Conservation (phyloP, 2,113 vertebrate species). For the Myodes glareolus region DNA sequence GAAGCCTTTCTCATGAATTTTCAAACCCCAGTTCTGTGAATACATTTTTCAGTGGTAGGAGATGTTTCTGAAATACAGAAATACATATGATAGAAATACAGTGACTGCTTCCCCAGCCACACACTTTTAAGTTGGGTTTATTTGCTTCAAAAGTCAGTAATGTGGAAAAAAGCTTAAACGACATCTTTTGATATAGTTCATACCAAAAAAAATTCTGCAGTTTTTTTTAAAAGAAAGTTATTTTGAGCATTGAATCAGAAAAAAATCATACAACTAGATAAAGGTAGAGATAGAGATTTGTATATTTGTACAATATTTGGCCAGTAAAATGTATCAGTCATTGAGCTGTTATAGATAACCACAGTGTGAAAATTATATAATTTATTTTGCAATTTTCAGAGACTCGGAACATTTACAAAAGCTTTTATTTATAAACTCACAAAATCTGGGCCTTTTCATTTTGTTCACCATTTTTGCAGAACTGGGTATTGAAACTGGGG, state of each 20-base stretch:
- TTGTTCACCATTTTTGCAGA: not conserved
- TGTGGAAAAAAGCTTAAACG: conserved; percentile 5
- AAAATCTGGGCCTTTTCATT: not conserved
- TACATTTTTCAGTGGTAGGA: not conserved
- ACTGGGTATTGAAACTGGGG: not conserved
- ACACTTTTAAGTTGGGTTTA: conserved; percentile 49
- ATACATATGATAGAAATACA: not conserved
- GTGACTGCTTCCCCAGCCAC: not conserved
- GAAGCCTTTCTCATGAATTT: not conserved
- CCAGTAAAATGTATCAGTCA: not conserved
- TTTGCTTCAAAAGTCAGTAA: conserved; percentile 24
- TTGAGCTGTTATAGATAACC: conserved; percentile 14
- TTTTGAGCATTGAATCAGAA: not conserved
- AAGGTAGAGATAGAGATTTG: not conserved
- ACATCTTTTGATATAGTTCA: not conserved
- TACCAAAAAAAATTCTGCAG: not conserved
- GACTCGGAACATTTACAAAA: not conserved
- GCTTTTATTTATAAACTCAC: not conserved
- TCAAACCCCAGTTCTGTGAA: not conserved
- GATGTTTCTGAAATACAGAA: conserved; percentile 21
- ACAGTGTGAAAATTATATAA: not conserved
- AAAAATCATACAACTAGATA: not conserved
- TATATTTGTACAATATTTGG: not conserved
- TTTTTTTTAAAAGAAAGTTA: conserved; percentile 46
- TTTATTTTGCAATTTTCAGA: conserved; percentile 52